These are phyloP conservation scores for Prunella fulvescens DNA, from an alignment of 2,113 vertebrate species.

Conservation along the genomic window DNA sequence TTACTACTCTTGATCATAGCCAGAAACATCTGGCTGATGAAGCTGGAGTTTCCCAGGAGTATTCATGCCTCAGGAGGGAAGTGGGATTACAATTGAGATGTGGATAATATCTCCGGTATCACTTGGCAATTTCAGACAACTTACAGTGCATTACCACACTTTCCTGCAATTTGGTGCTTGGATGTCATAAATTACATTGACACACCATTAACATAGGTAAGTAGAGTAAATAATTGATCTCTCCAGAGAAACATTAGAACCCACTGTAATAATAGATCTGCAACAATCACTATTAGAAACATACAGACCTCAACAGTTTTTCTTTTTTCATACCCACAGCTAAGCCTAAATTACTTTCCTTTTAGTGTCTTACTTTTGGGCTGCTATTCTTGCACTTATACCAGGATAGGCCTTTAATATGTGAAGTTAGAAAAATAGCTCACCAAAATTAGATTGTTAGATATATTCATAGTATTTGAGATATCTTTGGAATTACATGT, in stretches of 20 bases:
- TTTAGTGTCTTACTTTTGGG: background rate
- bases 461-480: background rate
- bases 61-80: background rate
- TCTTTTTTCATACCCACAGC: background rate
- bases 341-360: background rate
- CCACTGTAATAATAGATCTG: background rate
- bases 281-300: background rate
- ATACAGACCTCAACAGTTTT: background rate
- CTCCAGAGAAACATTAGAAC: slow-evolving; percentile 48
- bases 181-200: slow-evolving; percentile 46
- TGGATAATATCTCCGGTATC: background rate
- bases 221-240: slow-evolving; percentile 54
- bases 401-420: background rate
- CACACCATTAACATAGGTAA: slow-evolving; percentile 57
- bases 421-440: background rate
- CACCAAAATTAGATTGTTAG: background rate
- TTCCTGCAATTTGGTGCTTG: slow-evolving; percentile 39
- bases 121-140: slow-evolving; percentile 25
- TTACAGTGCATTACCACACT: slow-evolving; percentile 46
- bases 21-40: background rate
- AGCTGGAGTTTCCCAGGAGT: background rate
- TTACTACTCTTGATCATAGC: background rate
- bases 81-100: background rate
- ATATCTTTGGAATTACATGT: background rate
- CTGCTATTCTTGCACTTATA: background rate